phyloP scores from a whole-genome alignment of 2,888 invertebrate genomes.

The Torymus aiolomorphi region DNA sequence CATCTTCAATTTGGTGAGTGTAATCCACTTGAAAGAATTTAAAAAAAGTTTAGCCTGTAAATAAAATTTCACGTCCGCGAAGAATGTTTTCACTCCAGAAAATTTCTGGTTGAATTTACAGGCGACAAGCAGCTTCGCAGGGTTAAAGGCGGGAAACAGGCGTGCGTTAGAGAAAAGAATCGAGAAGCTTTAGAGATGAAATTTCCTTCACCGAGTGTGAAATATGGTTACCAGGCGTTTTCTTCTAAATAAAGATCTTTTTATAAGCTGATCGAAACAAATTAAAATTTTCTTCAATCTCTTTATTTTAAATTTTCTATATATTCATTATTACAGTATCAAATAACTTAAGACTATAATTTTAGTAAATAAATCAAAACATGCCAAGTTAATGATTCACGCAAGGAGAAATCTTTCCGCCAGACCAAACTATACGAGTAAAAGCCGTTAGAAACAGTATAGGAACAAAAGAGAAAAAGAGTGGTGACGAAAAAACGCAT shows the following conservation, averaged over 20 bases:
- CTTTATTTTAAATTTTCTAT: background rate
- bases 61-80: background rate
- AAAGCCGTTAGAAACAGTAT: slow-evolving; percentile 2
- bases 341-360: background rate
- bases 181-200: slow-evolving; percentile 16
- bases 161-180: slow-evolving; percentile 29
- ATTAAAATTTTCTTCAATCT: background rate
- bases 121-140: slow-evolving; percentile 41
- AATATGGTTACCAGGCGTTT: too few relatives aligned
- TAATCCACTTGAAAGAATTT: too few relatives aligned
- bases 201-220: slow-evolving; percentile 22
- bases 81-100: slow-evolving; percentile 30
- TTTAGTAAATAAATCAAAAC: slow-evolving; percentile 13
- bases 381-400: slow-evolving; percentile 21
- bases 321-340: background rate
- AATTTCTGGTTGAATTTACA: slow-evolving; percentile 40
- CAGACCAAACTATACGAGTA: slow-evolving; percentile 18
- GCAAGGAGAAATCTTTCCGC: slow-evolving; percentile 32
- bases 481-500: background rate
- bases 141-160: slow-evolving; percentile 38
- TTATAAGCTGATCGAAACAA: background rate
- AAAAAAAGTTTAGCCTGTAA: slow-evolving; percentile 11
- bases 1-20: too few relatives aligned
- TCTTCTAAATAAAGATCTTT: too few relatives aligned
- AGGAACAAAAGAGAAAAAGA: background rate